These are phyloP conservation scores for Hyposmocoma kahamanoa DNA, from an alignment of 1,140 invertebrate species.

Conservation along the genomic window DNA sequence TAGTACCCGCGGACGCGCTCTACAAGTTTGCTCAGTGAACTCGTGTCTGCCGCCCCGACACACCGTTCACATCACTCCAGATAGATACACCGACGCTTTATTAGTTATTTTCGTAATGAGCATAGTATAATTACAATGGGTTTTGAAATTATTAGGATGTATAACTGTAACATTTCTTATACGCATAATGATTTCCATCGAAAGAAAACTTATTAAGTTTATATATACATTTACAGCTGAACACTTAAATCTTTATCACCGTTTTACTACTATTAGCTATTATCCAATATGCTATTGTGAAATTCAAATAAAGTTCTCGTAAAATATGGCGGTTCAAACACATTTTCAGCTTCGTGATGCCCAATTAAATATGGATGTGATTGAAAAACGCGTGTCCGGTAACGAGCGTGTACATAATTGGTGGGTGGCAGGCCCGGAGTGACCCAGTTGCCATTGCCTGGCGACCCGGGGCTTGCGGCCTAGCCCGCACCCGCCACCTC, in stretches of 20 bases:
- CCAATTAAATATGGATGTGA: conserved; percentile 74
- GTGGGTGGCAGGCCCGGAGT: conserved; percentile 57
- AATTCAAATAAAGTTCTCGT: conserved; percentile 57
- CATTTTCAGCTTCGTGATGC: conserved; percentile 64
- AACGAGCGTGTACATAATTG: conserved; percentile 73
- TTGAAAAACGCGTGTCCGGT: conserved; percentile 73
- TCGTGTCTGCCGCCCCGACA: too few relatives aligned
- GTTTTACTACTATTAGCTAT: conserved; percentile 9
- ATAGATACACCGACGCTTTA: too few relatives aligned
- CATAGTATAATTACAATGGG: too few relatives aligned
- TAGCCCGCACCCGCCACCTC: conserved; percentile 23
- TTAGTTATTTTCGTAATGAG: too few relatives aligned
- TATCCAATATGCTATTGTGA: conserved; percentile 19
- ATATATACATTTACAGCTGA: too few relatives aligned
- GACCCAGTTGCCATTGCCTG: conserved; percentile 68
- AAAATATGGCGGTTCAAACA: conserved; percentile 59
- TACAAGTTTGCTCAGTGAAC: too few relatives aligned
- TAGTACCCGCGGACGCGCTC: conserved; percentile 1
- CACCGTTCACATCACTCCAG: too few relatives aligned
- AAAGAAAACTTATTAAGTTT: too few relatives aligned
- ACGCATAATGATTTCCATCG: too few relatives aligned
- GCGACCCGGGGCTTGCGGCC: conserved; percentile 48
- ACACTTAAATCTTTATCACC: too few relatives aligned
- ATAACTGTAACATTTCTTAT: too few relatives aligned
- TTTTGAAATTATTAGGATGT: too few relatives aligned